A percentile compares a stretch with the other conserved stretches of the same genome.
phyloP scores from a whole-genome alignment of 64 coral and sea anemone species.

The Cladopsammia gracilis region DNA sequence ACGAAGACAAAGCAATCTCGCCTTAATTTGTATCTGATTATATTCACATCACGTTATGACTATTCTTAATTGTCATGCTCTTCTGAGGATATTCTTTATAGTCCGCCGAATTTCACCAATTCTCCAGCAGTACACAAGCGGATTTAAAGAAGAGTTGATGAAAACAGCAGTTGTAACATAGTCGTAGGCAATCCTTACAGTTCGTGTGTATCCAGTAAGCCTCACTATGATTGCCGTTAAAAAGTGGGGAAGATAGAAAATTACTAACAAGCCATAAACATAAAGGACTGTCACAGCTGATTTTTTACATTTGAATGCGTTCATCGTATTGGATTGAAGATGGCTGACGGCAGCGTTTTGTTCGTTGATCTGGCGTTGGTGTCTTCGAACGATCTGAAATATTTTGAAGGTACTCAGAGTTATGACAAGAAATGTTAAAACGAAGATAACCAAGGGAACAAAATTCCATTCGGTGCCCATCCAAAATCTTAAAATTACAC shows the following conservation, averaged over 20 bases:
- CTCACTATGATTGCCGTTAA: not conserved
- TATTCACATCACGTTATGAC: no score
- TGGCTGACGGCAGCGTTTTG: slow-evolving; percentile 33
- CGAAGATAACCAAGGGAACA: not conserved
- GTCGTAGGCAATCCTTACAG: slow-evolving; percentile 50
- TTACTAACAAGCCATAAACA: slow-evolving; percentile 54
- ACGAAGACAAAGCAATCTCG: no score
- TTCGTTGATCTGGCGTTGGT: not conserved
- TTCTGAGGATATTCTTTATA: slow-evolving; percentile 13
- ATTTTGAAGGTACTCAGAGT: slow-evolving; percentile 41
- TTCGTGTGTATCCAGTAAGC: slow-evolving; percentile 45
- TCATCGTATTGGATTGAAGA: not conserved
- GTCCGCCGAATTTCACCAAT: slow-evolving; percentile 61
- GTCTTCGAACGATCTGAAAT: not conserved
- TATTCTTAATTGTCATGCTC: no score
- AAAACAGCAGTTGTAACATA: slow-evolving; percentile 50
- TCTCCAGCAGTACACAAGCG: slow-evolving; percentile 69
- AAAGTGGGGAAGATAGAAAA: slow-evolving; percentile 68
- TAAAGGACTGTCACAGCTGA: slow-evolving; percentile 37
- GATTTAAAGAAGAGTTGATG: slow-evolving; percentile 76
- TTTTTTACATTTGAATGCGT: no score
- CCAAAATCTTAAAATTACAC: not conserved
- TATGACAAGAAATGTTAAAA: slow-evolving; percentile 21
- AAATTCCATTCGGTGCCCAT: not conserved
- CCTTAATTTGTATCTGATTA: no score